phyloP scores from a whole-genome alignment of 2,113 vertebrate genomes.

The Astatoreochromis straeleni region DNA sequence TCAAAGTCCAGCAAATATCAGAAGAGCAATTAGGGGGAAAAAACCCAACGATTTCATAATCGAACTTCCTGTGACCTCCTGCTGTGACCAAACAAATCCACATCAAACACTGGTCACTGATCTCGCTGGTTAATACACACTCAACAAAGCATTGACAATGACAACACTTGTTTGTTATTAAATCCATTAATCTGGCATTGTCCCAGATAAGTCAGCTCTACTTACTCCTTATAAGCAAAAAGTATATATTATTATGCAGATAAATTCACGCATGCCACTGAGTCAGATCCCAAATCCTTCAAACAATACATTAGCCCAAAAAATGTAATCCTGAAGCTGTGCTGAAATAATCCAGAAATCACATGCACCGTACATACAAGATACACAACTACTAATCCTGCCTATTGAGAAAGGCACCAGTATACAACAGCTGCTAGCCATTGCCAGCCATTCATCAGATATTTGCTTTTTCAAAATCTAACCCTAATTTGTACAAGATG shows the following conservation, averaged over 20 bases:
- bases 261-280: not conserved
- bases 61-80: not conserved
- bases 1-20: not conserved
- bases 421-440: not conserved
- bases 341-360: conserved; percentile 15
- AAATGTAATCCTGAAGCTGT: conserved; percentile 22
- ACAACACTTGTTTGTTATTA: not conserved
- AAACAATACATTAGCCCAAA: conserved; percentile 31
- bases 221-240: not conserved
- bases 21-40: not conserved
- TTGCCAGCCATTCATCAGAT: not conserved
- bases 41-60: not conserved
- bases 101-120: not conserved
- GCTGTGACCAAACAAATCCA: not conserved
- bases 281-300: conserved; percentile 17
- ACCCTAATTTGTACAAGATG: not conserved
- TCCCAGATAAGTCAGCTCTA: conserved; percentile 20
- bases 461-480: not conserved
- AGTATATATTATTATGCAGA: conserved; percentile 1
- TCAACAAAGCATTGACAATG: not conserved
- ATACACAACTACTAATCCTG: not conserved
- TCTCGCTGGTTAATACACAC: not conserved
- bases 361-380: not conserved
- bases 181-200: conserved; percentile 30
- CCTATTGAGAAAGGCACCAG: not conserved